Evolutionary conservation across 1,140 invertebrate genomes (phyloP).

Genomic region (Pogonomyrmex californicus): DNA sequence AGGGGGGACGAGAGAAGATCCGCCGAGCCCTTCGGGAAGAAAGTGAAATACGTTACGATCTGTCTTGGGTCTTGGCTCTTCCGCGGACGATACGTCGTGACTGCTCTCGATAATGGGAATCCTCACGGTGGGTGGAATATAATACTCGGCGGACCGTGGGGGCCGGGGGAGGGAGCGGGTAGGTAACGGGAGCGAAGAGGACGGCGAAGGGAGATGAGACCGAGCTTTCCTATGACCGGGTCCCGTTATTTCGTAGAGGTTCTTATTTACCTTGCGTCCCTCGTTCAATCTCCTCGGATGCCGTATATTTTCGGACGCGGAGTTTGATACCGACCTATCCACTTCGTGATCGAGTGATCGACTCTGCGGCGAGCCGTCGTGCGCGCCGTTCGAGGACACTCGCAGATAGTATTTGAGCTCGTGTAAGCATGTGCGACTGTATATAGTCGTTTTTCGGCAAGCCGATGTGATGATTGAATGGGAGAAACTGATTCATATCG

Average conservation of each 20-base stretch:
- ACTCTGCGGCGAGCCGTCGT: constrained; percentile 48
- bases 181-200: constrained; percentile 44
- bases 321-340: constrained; percentile 58
- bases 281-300: constrained; percentile 62
- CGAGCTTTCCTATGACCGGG: constrained; percentile 66
- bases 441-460: background rate
- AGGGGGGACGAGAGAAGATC: constrained; percentile 53
- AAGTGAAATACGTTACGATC: constrained; percentile 85
- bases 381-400: constrained; percentile 26
- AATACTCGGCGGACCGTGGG: constrained; percentile 74
- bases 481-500: constrained; percentile 15
- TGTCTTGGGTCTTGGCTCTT: constrained; percentile 78
- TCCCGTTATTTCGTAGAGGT: constrained; percentile 71
- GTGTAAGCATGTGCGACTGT: background rate
- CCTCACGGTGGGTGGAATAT: constrained; percentile 81
- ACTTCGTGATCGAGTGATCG: constrained; percentile 70
- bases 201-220: constrained; percentile 66
- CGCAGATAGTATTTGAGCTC: background rate
- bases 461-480: background rate
- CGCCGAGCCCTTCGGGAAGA: constrained; percentile 80
- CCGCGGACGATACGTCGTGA: constrained; percentile 83
- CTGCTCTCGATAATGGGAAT: constrained; percentile 84
- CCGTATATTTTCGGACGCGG: constrained; percentile 72
- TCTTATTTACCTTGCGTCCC: constrained; percentile 78
- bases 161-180: constrained; percentile 60